Evolutionary conservation across 2,888 invertebrate genomes (phyloP), one percentile per base, ranked within the genome.

Genomic region (Hartigia nigra): DNA sequence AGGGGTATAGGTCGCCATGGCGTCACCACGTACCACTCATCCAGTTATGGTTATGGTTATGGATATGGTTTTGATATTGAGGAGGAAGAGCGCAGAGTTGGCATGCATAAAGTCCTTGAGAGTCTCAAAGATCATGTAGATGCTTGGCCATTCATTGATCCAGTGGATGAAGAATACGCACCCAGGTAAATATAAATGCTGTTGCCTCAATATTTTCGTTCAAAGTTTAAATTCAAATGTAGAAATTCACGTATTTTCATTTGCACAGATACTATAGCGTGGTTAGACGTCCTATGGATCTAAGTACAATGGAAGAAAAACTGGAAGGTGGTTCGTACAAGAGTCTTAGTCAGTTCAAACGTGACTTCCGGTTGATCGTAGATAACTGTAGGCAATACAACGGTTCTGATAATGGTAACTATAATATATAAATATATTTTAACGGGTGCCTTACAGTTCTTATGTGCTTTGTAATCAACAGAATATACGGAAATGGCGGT

Each of bases 111-210:
- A 93, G 97, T 98, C 79, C 93, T 98, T 79, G 97, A 97, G 90
- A 95, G 96, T 87, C 94, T 98, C 70, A 97, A 96, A 88, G 95
- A 96, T 86, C 97, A 98, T 90, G 95, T 96, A 79, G 98, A 98
- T 90, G 97, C 98, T 0, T 98, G 98, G 98, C 98, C 98, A 0
- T 98, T 98, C 92, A 94, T 96, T 90, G 97, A 98, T 89, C 97
- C 98, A 0, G 98, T 98, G 1, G 97, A 98, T 87, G 98, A 98
- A 90, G 96, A 97, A 88, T 97, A 96, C 90, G 98, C 98, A 0
- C 98, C 98, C 0, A 96, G 96, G 91, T 96, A 86, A 39, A 39
- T 39, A 72, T 31, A 23, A 31, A 3, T 39, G 31, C 72, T n/a
- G 14, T 9, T 5, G 39, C 5, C 14, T 12, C 32, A 70, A 34